phyloP scores from a whole-genome alignment of 2,113 vertebrate genomes.

The Eonycteris spelaea region DNA sequence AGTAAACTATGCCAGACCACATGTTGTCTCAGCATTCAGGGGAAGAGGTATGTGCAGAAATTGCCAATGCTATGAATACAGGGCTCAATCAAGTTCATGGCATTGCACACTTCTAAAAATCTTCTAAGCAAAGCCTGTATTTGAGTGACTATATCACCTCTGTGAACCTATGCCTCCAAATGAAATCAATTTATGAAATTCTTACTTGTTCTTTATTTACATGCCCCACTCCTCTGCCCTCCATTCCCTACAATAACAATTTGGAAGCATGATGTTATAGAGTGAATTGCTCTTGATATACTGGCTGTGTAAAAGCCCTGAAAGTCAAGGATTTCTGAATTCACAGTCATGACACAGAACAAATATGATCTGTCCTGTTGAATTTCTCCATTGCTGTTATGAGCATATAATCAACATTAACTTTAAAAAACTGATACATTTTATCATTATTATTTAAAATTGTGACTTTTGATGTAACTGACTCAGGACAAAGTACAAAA shows the following conservation, averaged over 20 bases:
- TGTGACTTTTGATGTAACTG: background rate
- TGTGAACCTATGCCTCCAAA: background rate
- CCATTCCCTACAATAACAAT: background rate
- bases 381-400: background rate
- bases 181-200: background rate
- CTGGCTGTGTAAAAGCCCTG: background rate
- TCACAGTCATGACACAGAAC: background rate
- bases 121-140: background rate
- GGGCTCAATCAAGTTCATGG: background rate
- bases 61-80: background rate
- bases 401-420: background rate
- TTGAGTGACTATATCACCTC: background rate
- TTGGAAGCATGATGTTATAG: background rate
- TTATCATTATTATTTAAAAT: constrained; percentile 10
- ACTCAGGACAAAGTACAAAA: background rate
- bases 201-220: background rate
- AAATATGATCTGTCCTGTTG: background rate
- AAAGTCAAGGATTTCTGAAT: background rate
- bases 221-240: background rate
- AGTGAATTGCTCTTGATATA: background rate
- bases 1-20: background rate
- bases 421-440: background rate
- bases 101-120: background rate
- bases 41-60: background rate
- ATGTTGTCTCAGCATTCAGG: background rate